phyloP scores from a whole-genome alignment of 2,797 vertebrate genomes.

The Platalea minor region DNA sequence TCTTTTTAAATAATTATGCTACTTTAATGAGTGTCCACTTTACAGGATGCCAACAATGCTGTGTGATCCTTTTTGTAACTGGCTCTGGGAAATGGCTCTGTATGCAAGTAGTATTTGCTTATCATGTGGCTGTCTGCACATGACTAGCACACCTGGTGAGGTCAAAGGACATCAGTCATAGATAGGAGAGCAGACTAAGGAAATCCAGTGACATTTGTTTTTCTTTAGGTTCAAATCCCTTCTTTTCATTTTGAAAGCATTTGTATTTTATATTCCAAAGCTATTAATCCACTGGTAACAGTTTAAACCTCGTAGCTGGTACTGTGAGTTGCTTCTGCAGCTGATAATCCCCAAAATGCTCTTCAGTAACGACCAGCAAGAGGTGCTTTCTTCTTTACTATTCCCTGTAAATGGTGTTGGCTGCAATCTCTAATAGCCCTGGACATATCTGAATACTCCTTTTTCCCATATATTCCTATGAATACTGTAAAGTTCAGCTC shows the following conservation, averaged over 20 bases:
- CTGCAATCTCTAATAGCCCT: background rate
- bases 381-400: background rate
- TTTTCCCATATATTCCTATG: background rate
- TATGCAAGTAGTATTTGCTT: background rate
- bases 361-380: background rate
- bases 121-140: background rate
- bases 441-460: background rate
- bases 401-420: background rate
- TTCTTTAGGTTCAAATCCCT: background rate
- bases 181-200: background rate
- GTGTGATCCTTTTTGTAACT: background rate
- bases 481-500: background rate
- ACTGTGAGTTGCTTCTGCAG: background rate
- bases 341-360: background rate
- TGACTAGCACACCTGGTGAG: background rate
- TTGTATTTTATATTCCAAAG: background rate
- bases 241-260: background rate
- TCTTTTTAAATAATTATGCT: background rate
- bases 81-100: background rate
- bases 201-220: background rate
- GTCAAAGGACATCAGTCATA: background rate
- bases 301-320: background rate
- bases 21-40: background rate
- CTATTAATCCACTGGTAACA: background rate
- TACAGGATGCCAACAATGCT: background rate